A percentile compares a stretch with the other conserved stretches of the same genome.
Evolutionary conservation across 2,888 invertebrate genomes (phyloP).

Genomic region (Thecocarcelia acutangulata): DNA sequence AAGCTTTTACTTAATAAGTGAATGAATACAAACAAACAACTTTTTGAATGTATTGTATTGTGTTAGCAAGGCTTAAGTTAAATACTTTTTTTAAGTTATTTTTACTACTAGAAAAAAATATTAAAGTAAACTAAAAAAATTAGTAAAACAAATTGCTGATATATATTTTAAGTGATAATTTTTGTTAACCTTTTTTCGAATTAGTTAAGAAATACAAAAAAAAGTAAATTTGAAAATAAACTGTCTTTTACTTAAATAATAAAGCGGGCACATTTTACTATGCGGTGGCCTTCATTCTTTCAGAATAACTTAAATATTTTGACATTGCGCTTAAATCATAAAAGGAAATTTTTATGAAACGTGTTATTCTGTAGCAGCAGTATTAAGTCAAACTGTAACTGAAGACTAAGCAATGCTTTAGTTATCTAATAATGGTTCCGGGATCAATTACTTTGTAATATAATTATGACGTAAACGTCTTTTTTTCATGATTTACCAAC

Average conservation of each 20-base stretch:
- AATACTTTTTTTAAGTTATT: slow-evolving; percentile 61
- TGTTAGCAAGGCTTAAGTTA: slow-evolving; percentile 59
- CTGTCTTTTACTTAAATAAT: not conserved
- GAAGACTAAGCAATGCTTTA: too few relatives aligned
- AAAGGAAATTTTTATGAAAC: too few relatives aligned
- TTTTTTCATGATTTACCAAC: too few relatives aligned
- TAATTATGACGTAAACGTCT: too few relatives aligned
- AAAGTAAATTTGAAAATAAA: slow-evolving; percentile 38
- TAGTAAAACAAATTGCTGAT: slow-evolving; percentile 49
- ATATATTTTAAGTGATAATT: slow-evolving; percentile 45
- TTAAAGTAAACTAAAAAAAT: slow-evolving; percentile 19
- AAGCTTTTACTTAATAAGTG: slow-evolving; percentile 55
- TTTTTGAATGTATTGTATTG: slow-evolving; percentile 34
- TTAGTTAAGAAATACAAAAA: slow-evolving; percentile 29
- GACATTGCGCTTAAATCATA: too few relatives aligned
- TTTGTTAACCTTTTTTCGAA: slow-evolving; percentile 52
- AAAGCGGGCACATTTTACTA: too few relatives aligned
- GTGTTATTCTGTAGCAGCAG: too few relatives aligned
- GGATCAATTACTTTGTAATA: too few relatives aligned
- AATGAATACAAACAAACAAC: slow-evolving; percentile 15
- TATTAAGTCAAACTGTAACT: too few relatives aligned
- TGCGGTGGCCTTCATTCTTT: not conserved
- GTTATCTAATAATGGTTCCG: too few relatives aligned
- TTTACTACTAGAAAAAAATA: slow-evolving; percentile 40
- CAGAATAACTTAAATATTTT: too few relatives aligned